Conservation (phyloP, 1,140 invertebrate species). For the Theocolax elegans region DNA sequence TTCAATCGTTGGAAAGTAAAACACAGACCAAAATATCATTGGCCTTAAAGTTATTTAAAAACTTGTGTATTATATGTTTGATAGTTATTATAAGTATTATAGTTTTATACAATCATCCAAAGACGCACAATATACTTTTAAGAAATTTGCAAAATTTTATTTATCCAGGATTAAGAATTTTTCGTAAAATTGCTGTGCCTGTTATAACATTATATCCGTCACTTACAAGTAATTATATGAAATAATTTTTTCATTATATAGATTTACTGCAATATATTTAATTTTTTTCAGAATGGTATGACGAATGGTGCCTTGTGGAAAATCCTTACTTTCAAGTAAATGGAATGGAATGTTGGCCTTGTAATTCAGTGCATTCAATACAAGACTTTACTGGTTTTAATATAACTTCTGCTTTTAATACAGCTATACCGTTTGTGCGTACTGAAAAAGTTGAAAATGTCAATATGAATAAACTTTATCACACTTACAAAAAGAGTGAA, state of each 20-base stretch:
- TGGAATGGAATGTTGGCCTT: slow-evolving; percentile 83
- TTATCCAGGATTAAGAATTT: slow-evolving; percentile 73
- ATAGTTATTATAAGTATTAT: slow-evolving; percentile 49
- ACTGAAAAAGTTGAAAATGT: slow-evolving; percentile 47
- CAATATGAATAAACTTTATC: slow-evolving; percentile 57
- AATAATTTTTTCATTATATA: not conserved
- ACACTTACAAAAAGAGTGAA: slow-evolving; percentile 65
- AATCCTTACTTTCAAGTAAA: slow-evolving; percentile 80
- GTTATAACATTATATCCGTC: slow-evolving; percentile 72
- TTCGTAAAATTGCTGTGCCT: slow-evolving; percentile 73
- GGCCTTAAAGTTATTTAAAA: slow-evolving; percentile 39
- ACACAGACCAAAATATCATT: slow-evolving; percentile 37
- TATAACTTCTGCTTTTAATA: slow-evolving; percentile 56
- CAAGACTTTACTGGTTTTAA: slow-evolving; percentile 65
- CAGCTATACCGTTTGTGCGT: slow-evolving; percentile 59
- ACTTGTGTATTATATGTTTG: slow-evolving; percentile 39
- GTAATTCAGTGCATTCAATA: slow-evolving; percentile 73
- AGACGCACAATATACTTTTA: slow-evolving; percentile 68
- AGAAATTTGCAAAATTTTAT: slow-evolving; percentile 77
- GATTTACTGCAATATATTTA: slow-evolving; percentile 16
- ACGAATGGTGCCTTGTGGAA: slow-evolving; percentile 81
- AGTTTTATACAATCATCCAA: slow-evolving; percentile 63
- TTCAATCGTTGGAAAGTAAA: slow-evolving; percentile 60
- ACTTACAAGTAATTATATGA: slow-evolving; percentile 69
- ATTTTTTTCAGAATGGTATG: slow-evolving; percentile 75